Conservation (phyloP, 2,888 invertebrate species). For the Erpobdella octoculata region DNA sequence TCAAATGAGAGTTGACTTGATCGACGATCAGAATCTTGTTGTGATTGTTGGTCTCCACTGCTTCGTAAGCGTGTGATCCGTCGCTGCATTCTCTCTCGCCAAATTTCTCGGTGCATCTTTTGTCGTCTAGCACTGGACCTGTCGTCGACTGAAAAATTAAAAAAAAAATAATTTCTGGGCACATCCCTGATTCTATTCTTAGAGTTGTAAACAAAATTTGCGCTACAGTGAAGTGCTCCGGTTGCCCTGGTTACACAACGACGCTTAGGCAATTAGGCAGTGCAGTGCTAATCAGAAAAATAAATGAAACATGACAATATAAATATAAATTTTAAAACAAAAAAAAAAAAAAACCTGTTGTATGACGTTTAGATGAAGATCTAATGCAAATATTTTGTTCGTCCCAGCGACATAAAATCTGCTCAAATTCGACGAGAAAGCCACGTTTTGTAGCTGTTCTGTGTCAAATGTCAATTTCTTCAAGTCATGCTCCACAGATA, state of each 20-base stretch:
- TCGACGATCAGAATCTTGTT: conserved; percentile 46
- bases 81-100: conserved; percentile 23
- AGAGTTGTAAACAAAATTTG: no score
- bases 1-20: conserved; percentile 41
- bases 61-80: conserved; percentile 8
- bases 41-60: conserved; percentile 41
- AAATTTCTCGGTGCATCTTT: conserved; percentile 25
- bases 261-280: no score
- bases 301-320: no score
- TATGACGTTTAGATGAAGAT: not conserved
- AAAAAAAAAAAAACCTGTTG: not conserved
- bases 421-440: not conserved
- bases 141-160: conserved; percentile 20
- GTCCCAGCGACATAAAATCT: not conserved
- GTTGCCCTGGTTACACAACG: no score
- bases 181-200: no score
- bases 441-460: not conserved
- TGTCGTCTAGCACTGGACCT: conserved; percentile 30
- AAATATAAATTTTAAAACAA: no score
- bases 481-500: not conserved
- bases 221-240: no score
- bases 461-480: not conserved
- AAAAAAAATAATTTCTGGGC: no score
- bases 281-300: no score
- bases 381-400: not conserved